A percentile compares a stretch with the other conserved stretches of the same genome.
These are phyloP conservation scores for Meloidogyne floridensis DNA, from an alignment of 1,140 invertebrate genomes.

Conservation along the genomic window DNA sequence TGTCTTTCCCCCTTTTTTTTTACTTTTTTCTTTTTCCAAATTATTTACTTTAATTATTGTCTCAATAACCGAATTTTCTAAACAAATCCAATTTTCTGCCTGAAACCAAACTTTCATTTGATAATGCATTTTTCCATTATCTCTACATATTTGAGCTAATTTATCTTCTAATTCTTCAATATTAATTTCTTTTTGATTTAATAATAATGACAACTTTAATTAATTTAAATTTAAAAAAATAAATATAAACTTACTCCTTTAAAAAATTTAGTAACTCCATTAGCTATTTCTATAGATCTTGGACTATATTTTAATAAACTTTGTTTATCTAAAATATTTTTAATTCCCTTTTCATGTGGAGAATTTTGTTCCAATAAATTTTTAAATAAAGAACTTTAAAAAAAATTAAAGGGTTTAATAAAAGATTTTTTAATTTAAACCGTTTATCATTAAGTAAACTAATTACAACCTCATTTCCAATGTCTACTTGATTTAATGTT, in stretches of 20 bases:
- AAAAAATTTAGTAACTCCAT: slow-evolving; percentile 4
- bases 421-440: background rate
- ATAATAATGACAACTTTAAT: slow-evolving; percentile 5
- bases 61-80: background rate
- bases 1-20: background rate
- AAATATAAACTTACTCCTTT: background rate
- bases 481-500: background rate
- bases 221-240: background rate
- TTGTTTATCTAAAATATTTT: slow-evolving; percentile 1
- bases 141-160: background rate
- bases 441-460: slow-evolving; percentile 6
- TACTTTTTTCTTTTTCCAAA: background rate
- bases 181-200: slow-evolving; percentile 3
- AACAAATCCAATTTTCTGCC: background rate
- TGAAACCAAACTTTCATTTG: background rate
- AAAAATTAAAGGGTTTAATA: background rate
- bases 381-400: slow-evolving; percentile 1
- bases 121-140: slow-evolving; percentile 9
- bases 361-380: background rate
- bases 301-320: background rate
- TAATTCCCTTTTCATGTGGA: background rate
- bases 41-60: slow-evolving; percentile 1
- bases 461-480: slow-evolving; percentile 3
- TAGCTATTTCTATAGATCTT: background rate
- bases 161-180: slow-evolving; percentile 1